phyloP scores from a whole-genome alignment of 2,113 vertebrate species.

The Chelonoidis abingdonii region DNA sequence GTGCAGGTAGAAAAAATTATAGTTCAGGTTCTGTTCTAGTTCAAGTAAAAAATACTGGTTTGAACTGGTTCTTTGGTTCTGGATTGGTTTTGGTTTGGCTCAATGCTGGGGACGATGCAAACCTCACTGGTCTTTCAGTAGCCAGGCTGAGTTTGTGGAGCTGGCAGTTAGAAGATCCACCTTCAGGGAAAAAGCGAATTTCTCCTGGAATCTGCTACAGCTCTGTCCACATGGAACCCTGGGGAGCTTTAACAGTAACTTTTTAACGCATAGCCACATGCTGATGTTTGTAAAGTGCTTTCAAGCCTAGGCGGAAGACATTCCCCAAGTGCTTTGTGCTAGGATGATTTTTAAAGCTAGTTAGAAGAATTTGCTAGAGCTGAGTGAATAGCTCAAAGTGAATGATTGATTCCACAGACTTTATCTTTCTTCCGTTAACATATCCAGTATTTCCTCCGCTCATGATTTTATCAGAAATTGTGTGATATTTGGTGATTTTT shows the following conservation, averaged over 20 bases:
- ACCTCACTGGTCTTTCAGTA: background rate
- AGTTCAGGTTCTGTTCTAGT: background rate
- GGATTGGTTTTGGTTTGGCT: background rate
- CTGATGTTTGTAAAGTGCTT: background rate
- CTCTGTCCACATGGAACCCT: background rate
- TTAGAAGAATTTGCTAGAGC: background rate
- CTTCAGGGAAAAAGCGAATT: background rate
- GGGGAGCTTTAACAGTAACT: background rate
- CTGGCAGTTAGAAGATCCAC: background rate
- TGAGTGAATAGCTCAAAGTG: background rate
- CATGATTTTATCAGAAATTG: background rate
- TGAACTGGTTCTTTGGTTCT: background rate
- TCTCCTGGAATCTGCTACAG: background rate
- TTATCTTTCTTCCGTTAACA: background rate
- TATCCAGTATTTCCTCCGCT: background rate
- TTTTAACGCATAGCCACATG: background rate
- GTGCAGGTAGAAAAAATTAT: background rate
- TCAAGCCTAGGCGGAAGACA: background rate
- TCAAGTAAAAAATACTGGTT: background rate
- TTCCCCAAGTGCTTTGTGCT: background rate
- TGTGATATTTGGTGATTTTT: background rate
- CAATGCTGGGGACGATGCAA: background rate
- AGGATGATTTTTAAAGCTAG: background rate
- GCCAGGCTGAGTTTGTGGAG: background rate
- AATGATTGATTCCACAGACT: background rate